Evolutionary conservation across 2,888 invertebrate species (phyloP).

Genomic region (Cheilosia pagana): DNA sequence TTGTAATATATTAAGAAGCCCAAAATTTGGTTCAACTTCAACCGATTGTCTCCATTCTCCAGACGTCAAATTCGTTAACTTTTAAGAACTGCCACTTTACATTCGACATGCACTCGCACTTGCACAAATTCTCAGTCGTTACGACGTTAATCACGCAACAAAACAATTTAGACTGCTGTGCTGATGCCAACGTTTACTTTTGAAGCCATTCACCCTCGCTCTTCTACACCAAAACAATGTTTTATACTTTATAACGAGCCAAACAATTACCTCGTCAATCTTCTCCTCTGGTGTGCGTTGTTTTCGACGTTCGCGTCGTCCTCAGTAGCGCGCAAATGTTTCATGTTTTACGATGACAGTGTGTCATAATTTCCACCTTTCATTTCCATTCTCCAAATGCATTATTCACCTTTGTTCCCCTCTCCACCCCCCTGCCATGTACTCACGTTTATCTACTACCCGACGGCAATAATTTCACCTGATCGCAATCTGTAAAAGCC

Average conservation of each 20-base stretch:
- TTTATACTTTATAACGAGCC: slow-evolving; percentile 65
- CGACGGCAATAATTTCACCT: slow-evolving; percentile 59
- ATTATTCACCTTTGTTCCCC: slow-evolving; percentile 57
- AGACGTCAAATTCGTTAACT: no score
- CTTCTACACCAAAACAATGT: slow-evolving; percentile 50
- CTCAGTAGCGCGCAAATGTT: slow-evolving; percentile 53
- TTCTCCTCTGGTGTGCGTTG: slow-evolving; percentile 18
- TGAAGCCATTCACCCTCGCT: no score
- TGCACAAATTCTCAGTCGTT: no score
- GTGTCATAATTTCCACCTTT: slow-evolving; percentile 72
- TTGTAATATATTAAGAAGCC: no score
- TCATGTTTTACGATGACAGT: slow-evolving; percentile 74
- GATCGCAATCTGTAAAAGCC: slow-evolving; percentile 69
- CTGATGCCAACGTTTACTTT: no score
- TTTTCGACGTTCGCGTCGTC: slow-evolving; percentile 25
- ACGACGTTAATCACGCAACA: no score
- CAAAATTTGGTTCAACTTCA: no score
- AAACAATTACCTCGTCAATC: slow-evolving; percentile 73
- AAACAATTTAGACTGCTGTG: no score
- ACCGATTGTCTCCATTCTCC: no score
- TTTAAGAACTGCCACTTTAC: no score
- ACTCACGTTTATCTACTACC: slow-evolving; percentile 5
- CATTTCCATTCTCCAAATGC: slow-evolving; percentile 72
- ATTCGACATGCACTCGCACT: no score
- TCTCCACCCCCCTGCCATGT: not conserved